phyloP scores from a whole-genome alignment of 2,888 invertebrate genomes.

The Lepidonotus clava region DNA sequence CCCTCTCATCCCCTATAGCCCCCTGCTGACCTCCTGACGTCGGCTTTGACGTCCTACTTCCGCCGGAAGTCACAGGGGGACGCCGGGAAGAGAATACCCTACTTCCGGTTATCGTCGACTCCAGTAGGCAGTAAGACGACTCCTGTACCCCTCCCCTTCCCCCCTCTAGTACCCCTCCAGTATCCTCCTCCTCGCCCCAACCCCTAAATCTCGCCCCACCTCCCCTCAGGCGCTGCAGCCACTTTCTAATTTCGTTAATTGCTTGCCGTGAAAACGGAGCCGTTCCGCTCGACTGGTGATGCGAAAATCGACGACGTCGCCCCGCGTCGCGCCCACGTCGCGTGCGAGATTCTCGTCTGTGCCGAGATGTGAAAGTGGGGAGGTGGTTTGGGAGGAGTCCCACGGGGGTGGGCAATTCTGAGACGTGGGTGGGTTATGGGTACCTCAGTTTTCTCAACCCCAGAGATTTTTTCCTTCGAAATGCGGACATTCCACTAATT shows the following conservation, averaged over 20 bases:
- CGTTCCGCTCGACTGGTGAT: slow-evolving; percentile 14
- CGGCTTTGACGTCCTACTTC: background rate
- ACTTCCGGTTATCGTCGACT: slow-evolving; percentile 22
- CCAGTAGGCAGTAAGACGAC: too few species aligned
- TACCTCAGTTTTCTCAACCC: too few species aligned
- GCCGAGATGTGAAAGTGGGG: background rate
- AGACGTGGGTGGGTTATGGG: background rate
- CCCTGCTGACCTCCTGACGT: background rate
- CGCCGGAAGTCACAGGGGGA: background rate
- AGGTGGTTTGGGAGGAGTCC: background rate
- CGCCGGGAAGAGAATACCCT: background rate
- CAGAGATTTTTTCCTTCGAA: too few species aligned
- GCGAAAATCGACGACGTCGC: slow-evolving; percentile 17
- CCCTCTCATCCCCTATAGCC: background rate
- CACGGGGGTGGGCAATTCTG: background rate
- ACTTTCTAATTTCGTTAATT: slow-evolving; percentile 46
- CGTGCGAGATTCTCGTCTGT: background rate
- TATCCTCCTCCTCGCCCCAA: background rate
- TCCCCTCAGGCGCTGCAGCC: background rate
- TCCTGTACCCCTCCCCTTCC: too few species aligned
- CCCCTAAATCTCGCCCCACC: background rate
- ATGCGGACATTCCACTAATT: too few species aligned
- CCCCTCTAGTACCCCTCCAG: background rate
- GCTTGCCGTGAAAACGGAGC: slow-evolving; percentile 13
- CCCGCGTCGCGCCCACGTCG: background rate